Percentiles rank a stretch among this genome's conserved stretches.
These are phyloP conservation scores for Ashinkailepas kermadecensis DNA, from an alignment of 2,888 invertebrate species.

Conservation along the genomic window DNA sequence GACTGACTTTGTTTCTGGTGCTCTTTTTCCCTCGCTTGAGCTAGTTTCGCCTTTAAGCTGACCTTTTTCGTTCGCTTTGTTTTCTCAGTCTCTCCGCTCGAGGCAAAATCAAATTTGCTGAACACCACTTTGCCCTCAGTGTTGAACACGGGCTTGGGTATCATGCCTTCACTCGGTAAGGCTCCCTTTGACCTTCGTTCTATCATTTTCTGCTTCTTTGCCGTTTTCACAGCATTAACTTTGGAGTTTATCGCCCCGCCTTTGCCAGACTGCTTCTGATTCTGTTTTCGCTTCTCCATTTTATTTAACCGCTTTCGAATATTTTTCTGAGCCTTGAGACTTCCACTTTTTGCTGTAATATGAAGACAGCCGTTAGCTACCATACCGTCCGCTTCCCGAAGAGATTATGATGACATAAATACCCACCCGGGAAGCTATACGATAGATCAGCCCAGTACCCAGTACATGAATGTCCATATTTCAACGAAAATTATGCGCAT, in stretches of 20 bases:
- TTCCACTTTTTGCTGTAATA: not conserved
- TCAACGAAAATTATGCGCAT: too few relatives aligned
- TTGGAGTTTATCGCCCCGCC: not conserved
- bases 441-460: too few relatives aligned
- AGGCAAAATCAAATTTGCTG: not conserved
- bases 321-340: not conserved
- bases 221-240: not conserved
- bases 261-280: not conserved
- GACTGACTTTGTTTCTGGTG: not conserved
- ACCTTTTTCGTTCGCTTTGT: not conserved
- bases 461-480: too few relatives aligned
- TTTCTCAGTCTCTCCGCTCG: not conserved
- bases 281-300: not conserved
- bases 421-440: too few relatives aligned
- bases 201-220: conserved; percentile 9
- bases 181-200: not conserved
- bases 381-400: too few relatives aligned
- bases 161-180: not conserved
- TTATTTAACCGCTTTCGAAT: not conserved
- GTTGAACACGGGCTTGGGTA: not conserved
- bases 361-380: not conserved
- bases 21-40: not conserved
- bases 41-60: not conserved
- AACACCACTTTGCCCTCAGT: conserved; percentile 1
- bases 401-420: too few relatives aligned